Base-by-base conservation (phyloP, 2,797 vertebrate species). In the Pogoniulus pusillus region DNA sequence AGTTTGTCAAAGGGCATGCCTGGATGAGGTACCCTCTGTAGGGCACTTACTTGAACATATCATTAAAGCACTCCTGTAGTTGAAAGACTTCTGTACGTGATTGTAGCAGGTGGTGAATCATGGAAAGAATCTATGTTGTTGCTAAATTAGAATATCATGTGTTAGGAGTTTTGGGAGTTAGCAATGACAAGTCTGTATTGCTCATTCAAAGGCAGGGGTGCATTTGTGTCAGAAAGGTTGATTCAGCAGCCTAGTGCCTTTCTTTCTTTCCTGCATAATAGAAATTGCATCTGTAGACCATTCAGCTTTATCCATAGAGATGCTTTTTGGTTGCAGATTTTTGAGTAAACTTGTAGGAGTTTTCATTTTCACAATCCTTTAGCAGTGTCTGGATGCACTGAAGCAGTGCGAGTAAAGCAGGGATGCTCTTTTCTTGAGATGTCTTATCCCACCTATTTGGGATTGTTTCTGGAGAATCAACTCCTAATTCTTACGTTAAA, bases 31-130 rank as follows among this genome's bases (percentile, higher is more conserved):
- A 26, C 16, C 16, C 41, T 30, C 23, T 34, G 10, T 7, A 43
- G 30, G 20, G 34, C 29, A 26, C 5, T 0, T 49, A 22, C 75
- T 83, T 6, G 11, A 41, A 51, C 39, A 10, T 29, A 64, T 7
- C 29, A 27, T 8, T 75, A 15, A 72, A 82, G 45, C 55, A n/a
- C 8, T 82, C 64, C 87, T 83, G 53, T 77, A 80, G 91, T 20
- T 93, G 87, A 88, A 94, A 93, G 83, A 86, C 69, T 92, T 75
- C 32, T 90, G 57, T 70, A 59, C 65, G 39, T 95, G 73, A 83
- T 91, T 85, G 66, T 85, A 63, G 70, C 63, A 86, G 90, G 63
- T 53, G 59, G 65, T 62, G 86, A 90, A 76, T 91, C 47, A 82
- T 41, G 20, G 88, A 79, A 86, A 79, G 72, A 30, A 49, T 91